Evolutionary conservation across 2,113 vertebrate genomes (phyloP).

Genomic region (Eublepharis macularius): DNA sequence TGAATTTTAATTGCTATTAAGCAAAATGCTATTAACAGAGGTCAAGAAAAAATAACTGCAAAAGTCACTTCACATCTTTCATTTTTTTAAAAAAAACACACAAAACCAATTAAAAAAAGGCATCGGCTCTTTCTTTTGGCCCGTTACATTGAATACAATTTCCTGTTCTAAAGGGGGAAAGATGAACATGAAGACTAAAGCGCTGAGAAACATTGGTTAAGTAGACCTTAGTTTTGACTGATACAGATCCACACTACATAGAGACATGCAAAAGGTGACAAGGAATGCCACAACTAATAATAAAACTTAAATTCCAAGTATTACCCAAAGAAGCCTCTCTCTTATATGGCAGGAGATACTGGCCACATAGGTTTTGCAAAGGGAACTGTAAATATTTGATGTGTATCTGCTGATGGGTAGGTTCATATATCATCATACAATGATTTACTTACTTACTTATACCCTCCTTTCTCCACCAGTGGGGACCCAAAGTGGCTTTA

Average conservation of each 20-base stretch:
- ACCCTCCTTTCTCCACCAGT: too few relatives aligned
- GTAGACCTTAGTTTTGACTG: neutral
- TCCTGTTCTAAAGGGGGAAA: neutral
- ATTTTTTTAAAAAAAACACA: neutral
- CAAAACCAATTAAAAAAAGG: neutral
- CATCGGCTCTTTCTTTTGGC: neutral
- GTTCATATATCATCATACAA: neutral
- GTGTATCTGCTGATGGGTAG: neutral
- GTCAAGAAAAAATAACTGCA: neutral
- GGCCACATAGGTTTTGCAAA: neutral
- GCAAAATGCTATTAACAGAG: neutral
- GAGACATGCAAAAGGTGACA: neutral
- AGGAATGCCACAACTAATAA: neutral
- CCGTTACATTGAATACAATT: neutral
- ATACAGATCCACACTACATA: neutral
- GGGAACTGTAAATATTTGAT: neutral
- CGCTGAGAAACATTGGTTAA: neutral
- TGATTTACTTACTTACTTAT: too few relatives aligned
- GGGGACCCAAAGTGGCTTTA: too few relatives aligned
- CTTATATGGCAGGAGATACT: neutral
- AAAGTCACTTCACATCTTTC: neutral
- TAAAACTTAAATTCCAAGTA: neutral
- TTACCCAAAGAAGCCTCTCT: neutral
- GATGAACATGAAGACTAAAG: neutral
- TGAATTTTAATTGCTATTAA: neutral